Evolutionary conservation across 2,113 vertebrate species (phyloP).

Genomic region (Caracal caracal): DNA sequence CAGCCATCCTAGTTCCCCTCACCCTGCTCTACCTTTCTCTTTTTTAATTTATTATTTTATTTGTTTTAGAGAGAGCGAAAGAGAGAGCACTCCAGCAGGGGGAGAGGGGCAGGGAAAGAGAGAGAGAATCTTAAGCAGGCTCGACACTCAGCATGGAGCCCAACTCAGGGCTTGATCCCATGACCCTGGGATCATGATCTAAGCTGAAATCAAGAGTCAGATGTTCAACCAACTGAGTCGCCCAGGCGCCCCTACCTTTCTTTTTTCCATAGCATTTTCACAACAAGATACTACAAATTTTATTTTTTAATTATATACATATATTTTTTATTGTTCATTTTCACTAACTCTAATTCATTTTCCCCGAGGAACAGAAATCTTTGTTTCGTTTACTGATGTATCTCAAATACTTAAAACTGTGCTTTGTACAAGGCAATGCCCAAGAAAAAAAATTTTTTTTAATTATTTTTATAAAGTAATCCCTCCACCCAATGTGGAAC

Average conservation of each 20-base stretch:
- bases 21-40: neutral
- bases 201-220: too few relatives aligned
- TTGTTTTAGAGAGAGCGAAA: too few relatives aligned
- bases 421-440: neutral
- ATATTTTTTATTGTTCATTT: neutral
- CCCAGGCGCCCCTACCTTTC: neutral
- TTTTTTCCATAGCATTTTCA: neutral
- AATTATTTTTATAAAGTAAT: neutral
- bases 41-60: neutral
- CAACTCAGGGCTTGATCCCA: too few relatives aligned
- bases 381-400: neutral
- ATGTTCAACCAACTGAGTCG: too few relatives aligned
- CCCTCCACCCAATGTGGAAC: neutral
- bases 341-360: neutral
- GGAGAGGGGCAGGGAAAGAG: too few relatives aligned
- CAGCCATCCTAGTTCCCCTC: neutral
- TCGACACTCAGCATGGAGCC: too few relatives aligned
- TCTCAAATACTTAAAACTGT: neutral
- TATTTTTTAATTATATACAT: neutral
- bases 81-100: too few relatives aligned
- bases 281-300: neutral
- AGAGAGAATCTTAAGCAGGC: too few relatives aligned
- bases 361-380: neutral
- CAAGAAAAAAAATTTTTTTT: neutral
- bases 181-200: too few relatives aligned